These are phyloP conservation scores for Orientallactaga bullata DNA, from an alignment of 2,113 vertebrate species.

Conservation along the genomic window DNA sequence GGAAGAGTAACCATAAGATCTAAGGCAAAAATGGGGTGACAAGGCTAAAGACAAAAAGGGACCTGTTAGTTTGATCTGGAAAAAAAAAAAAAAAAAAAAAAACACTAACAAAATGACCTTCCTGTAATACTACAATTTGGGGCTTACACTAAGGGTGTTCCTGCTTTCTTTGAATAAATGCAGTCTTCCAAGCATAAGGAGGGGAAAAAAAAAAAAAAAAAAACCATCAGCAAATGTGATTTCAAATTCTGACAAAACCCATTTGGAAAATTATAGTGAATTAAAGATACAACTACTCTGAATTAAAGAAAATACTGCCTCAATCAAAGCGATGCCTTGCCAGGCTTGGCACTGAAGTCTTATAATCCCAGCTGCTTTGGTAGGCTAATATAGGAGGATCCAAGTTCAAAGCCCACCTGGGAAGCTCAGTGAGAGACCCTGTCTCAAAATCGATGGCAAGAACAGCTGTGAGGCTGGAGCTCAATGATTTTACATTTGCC, in stretches of 20 bases:
- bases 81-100: too few relatives aligned
- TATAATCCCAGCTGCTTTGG: background rate
- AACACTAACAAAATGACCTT: background rate
- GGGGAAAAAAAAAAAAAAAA: background rate
- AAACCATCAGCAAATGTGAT: background rate
- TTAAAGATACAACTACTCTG: background rate
- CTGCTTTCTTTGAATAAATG: background rate
- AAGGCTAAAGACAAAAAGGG: background rate
- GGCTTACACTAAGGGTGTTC: background rate
- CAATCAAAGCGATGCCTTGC: background rate
- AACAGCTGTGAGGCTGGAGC: background rate
- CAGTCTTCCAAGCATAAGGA: background rate
- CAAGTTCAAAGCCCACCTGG: background rate
- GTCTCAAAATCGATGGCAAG: background rate
- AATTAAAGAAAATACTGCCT: conserved; percentile 14
- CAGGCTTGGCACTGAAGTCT: background rate
- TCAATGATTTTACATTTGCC: background rate
- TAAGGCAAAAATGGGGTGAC: background rate
- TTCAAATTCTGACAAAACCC: conserved; percentile 26
- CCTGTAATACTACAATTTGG: background rate
- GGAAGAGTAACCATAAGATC: background rate
- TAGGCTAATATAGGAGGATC: background rate
- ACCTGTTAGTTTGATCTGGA: background rate
- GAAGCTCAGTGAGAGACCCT: background rate
- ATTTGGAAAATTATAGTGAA: conserved; percentile 49